phyloP scores from a whole-genome alignment of 2,888 invertebrate genomes.

The Tubiluchus corallicola region DNA sequence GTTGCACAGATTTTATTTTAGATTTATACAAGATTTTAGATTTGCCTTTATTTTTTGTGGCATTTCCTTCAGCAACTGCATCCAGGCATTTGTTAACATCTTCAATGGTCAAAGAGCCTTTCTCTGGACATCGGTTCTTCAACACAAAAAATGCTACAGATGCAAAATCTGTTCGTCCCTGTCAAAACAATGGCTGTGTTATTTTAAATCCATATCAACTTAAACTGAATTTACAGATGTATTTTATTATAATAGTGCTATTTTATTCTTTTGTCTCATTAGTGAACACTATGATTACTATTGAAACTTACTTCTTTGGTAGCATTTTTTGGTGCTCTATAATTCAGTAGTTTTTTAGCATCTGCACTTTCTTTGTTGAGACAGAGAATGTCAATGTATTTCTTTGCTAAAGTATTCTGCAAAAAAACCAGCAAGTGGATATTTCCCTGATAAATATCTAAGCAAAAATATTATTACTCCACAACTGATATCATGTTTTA shows the following conservation, averaged over 20 bases:
- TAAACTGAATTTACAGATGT: too few relatives aligned
- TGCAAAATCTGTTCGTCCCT: slow-evolving; percentile 45
- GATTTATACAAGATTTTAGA: not conserved
- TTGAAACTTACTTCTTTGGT: slow-evolving; percentile 22
- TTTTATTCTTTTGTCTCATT: not conserved
- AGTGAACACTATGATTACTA: too few relatives aligned
- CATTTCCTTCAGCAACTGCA: slow-evolving; percentile 46
- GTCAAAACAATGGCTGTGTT: too few relatives aligned
- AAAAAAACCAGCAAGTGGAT: too few relatives aligned
- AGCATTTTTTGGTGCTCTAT: slow-evolving; percentile 35
- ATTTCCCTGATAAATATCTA: too few relatives aligned
- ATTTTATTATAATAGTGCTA: not conserved
- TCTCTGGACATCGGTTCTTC: slow-evolving; percentile 32
- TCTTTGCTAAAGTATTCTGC: slow-evolving; percentile 43
- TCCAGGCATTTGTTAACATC: slow-evolving; percentile 57
- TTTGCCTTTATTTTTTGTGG: slow-evolving; percentile 31
- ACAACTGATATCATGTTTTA: too few relatives aligned
- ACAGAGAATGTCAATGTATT: slow-evolving; percentile 51
- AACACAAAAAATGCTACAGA: slow-evolving; percentile 54
- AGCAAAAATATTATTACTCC: too few relatives aligned
- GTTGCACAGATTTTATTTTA: not conserved
- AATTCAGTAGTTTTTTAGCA: slow-evolving; percentile 37
- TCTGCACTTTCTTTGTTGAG: slow-evolving; percentile 45
- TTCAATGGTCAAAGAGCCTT: slow-evolving; percentile 41
- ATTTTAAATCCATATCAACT: too few relatives aligned